phyloP scores from a whole-genome alignment of 2,113 vertebrate genomes.

The Silurus asotus region DNA sequence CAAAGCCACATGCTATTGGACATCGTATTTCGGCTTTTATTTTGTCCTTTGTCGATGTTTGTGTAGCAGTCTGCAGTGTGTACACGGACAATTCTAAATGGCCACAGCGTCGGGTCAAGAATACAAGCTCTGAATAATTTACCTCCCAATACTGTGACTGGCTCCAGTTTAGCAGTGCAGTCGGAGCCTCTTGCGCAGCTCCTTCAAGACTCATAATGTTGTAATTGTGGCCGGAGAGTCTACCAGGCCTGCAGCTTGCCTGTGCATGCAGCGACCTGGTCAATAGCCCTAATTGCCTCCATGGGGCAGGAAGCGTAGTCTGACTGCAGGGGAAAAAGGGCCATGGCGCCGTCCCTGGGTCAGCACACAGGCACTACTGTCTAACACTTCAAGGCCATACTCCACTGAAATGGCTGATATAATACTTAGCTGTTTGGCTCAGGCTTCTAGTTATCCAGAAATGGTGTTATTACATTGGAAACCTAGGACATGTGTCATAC shows the following conservation, averaged over 20 bases:
- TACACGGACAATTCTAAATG: constrained; percentile 57
- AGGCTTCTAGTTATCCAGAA: constrained; percentile 57
- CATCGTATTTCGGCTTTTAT: constrained; percentile 31
- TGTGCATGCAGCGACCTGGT: constrained; percentile 63
- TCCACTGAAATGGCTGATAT: constrained; percentile 60
- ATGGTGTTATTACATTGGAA: background rate
- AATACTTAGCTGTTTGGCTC: constrained; percentile 65
- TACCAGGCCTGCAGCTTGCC: constrained; percentile 55
- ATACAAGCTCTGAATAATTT: constrained; percentile 69
- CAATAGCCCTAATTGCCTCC: constrained; percentile 72
- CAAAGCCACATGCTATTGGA: background rate
- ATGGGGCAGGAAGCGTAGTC: constrained; percentile 54
- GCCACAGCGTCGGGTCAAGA: constrained; percentile 48
- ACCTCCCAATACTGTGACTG: constrained; percentile 59
- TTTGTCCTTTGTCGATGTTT: constrained; percentile 46
- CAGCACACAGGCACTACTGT: constrained; percentile 51
- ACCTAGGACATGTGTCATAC: background rate
- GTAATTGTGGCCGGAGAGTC: constrained; percentile 61
- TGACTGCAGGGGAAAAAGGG: constrained; percentile 63
- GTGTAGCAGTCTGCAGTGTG: constrained; percentile 48
- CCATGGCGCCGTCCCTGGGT: constrained; percentile 67
- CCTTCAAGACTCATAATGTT: constrained; percentile 64
- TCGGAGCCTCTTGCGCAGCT: background rate
- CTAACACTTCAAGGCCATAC: constrained; percentile 60
- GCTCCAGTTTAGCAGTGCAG: constrained; percentile 37